Base-by-base conservation (phyloP, 2,113 vertebrate species). In the Oncorhynchus keta region DNA sequence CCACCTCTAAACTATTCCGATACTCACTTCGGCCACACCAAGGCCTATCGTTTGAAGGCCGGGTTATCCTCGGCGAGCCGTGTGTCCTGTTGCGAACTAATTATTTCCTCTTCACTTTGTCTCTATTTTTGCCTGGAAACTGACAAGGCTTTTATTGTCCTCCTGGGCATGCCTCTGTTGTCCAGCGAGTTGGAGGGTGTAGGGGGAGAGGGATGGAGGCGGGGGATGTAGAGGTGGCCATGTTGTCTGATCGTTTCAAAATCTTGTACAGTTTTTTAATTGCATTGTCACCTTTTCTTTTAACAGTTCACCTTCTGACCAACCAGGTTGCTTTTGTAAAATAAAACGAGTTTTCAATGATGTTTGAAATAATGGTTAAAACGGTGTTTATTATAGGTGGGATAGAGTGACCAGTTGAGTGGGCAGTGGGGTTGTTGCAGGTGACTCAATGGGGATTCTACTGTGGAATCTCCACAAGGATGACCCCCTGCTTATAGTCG, bases 51-150 rank as follows among this genome's bases (percentile, higher is more conserved):
- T 98, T 98, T 98, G 96, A 99, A 97, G 98, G 92, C 92, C 92
- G 32, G 94, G 95, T 97, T 96, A 97, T 96, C 97, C 96, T 97
- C 86, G 79, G 82, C 79, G 86, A 45, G 92, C 96, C 94, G 93
- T 85, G 90, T 92, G 94, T 96, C 94, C 95, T 94, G 91, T 96
- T 96, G 94, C 94, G 95, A 95, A 94, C 90, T 92, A 95, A 98
- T 96, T 95, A 94, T 95, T 99, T 99, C 97, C 97, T 96, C 91
- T 95, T 96, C 95, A 95, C 90, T 94, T 87, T 18, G 86, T 92
- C 91, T 94, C 92, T 93, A 93, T 96, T 95, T 95, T 80, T 92
- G 86, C 86, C 92, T 86, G 92, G 95, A 96, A 95, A 96, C 94
- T 94, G 95, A 97, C 94, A 91, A 91, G 79, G 81, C 77, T 85